These are phyloP conservation scores for Coleophora flavipennella DNA, from an alignment of 2,888 invertebrate genomes.

Conservation along the genomic window DNA sequence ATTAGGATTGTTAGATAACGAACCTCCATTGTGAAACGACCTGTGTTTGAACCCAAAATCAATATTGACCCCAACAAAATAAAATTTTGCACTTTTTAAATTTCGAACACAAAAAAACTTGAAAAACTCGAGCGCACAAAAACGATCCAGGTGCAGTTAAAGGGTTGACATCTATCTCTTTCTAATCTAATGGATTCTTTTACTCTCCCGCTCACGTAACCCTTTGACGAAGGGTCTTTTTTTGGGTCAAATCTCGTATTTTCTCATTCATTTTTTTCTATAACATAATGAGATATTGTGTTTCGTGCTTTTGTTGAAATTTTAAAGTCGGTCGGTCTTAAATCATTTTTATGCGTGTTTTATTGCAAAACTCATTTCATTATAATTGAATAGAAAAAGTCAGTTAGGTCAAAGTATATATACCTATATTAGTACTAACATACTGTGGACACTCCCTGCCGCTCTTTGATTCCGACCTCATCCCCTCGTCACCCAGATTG, in stretches of 20 bases:
- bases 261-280: constrained; percentile 54
- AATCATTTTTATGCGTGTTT: constrained; percentile 15
- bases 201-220: constrained; percentile 43
- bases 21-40: constrained; percentile 43
- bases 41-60: constrained; percentile 52
- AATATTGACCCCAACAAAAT: constrained; percentile 63
- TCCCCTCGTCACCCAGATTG: no score
- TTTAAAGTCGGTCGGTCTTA: constrained; percentile 32
- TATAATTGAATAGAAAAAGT: not conserved
- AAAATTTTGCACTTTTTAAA: constrained; percentile 67
- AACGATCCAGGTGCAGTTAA: constrained; percentile 60
- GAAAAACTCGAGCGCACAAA: constrained; percentile 34
- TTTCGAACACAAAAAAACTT: constrained; percentile 39
- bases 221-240: constrained; percentile 55
- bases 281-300: constrained; percentile 66
- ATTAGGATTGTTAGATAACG: constrained; percentile 41
- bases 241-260: constrained; percentile 66
- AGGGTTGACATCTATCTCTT: constrained; percentile 49
- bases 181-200: constrained; percentile 20
- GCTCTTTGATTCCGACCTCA: no score
- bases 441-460: no score
- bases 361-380: not conserved
- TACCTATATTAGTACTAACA: no score
- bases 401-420: no score
- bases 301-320: constrained; percentile 43